Evolutionary conservation across 2,797 vertebrate genomes (phyloP).

Genomic region (Gobio occitaniae): DNA sequence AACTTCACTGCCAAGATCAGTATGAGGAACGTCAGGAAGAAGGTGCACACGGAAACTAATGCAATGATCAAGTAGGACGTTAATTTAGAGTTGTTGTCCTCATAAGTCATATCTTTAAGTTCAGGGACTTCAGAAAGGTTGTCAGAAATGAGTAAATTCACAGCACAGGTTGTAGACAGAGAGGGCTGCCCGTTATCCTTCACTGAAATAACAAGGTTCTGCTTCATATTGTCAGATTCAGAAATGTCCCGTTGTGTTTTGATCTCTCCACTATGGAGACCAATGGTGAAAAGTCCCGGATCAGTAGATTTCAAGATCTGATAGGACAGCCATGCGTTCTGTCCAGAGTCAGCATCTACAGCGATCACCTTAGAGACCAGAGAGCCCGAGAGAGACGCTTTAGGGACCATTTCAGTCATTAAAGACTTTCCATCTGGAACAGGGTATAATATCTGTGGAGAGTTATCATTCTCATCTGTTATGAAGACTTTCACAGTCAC

Average conservation of each 20-base stretch:
- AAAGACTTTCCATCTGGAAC: slow-evolving; percentile 61
- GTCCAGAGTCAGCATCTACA: slow-evolving; percentile 59
- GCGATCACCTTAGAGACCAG: slow-evolving; percentile 59
- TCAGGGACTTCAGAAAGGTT: slow-evolving; percentile 47
- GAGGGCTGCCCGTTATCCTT: slow-evolving; percentile 55
- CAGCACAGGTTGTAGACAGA: slow-evolving; percentile 36
- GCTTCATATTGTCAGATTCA: slow-evolving; percentile 75
- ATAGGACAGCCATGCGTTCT: slow-evolving; percentile 57
- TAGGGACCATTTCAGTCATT: slow-evolving; percentile 57
- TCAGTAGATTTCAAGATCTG: slow-evolving; percentile 68
- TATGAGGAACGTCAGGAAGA: slow-evolving; percentile 49
- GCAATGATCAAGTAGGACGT: slow-evolving; percentile 44
- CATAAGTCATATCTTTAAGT: slow-evolving; percentile 44
- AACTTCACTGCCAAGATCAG: slow-evolving; percentile 45
- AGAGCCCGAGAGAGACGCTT: slow-evolving; percentile 46
- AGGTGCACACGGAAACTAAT: slow-evolving; percentile 40
- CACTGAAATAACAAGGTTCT: slow-evolving; percentile 66
- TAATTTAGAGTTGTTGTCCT: slow-evolving; percentile 29
- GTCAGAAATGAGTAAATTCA: slow-evolving; percentile 42
- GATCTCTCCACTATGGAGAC: slow-evolving; percentile 66
- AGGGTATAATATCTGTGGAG: slow-evolving; percentile 57
- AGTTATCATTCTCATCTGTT: slow-evolving; percentile 55
- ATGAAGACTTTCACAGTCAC: slow-evolving; percentile 63
- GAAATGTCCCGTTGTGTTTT: slow-evolving; percentile 74
- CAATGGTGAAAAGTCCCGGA: slow-evolving; percentile 78